Evolutionary conservation across 2,113 vertebrate genomes (phyloP).

Genomic region (Cepphus grylle): DNA sequence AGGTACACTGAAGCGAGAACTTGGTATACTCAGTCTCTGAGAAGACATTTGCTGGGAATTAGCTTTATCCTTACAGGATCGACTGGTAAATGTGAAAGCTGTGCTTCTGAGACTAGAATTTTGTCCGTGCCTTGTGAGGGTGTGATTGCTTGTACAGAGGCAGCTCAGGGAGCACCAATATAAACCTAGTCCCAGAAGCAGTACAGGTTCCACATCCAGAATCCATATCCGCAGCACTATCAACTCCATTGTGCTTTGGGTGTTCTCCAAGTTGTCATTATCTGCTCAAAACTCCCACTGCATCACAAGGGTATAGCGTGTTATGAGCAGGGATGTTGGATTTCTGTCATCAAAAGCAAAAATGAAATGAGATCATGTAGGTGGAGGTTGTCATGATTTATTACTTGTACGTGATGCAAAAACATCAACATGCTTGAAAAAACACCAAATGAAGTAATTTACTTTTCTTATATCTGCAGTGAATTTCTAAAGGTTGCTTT

Average conservation of each 20-base stretch:
- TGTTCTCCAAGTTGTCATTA: not conserved
- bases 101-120: not conserved
- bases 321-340: not conserved
- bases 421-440: not conserved
- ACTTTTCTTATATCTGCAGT: not conserved
- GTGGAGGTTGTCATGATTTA: not conserved
- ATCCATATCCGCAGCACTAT: not conserved
- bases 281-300: not conserved
- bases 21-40: not conserved
- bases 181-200: not conserved
- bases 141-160: not conserved
- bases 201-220: not conserved
- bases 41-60: not conserved
- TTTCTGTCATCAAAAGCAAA: not conserved
- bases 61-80: not conserved
- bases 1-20: not conserved
- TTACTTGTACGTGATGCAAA: not conserved
- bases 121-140: not conserved
- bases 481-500: not conserved
- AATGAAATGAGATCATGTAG: not conserved
- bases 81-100: not conserved
- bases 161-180: not conserved
- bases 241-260: not conserved
- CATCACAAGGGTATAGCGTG: not conserved
- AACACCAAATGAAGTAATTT: not conserved